phyloP scores from a whole-genome alignment of 2,113 vertebrate genomes.

The Donacobius atricapilla region DNA sequence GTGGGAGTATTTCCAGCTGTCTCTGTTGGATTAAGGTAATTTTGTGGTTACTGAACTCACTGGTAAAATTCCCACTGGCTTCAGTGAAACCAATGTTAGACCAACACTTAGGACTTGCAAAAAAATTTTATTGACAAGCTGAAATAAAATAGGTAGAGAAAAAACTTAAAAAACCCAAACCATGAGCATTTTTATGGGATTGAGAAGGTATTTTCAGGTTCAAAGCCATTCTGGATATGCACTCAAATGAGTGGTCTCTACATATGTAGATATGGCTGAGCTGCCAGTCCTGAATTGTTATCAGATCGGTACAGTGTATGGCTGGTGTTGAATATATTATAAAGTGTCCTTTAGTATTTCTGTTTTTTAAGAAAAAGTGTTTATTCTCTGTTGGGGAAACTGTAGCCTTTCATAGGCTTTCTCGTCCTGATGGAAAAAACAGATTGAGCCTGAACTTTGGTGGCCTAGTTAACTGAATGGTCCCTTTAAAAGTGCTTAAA shows the following conservation, averaged over 20 bases:
- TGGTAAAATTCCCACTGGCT: background rate
- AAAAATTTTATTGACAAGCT: background rate
- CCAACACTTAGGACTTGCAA: background rate
- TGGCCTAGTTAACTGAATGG: slow-evolving; percentile 33
- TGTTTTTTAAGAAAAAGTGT: background rate
- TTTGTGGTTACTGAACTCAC: background rate
- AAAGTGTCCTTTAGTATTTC: background rate
- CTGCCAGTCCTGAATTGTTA: background rate
- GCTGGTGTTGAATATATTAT: background rate
- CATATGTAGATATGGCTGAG: background rate
- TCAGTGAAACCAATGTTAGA: background rate
- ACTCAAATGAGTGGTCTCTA: background rate
- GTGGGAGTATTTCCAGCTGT: background rate
- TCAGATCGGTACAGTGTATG: background rate
- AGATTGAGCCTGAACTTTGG: background rate
- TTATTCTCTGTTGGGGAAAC: background rate
- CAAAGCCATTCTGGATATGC: background rate
- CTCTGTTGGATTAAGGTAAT: background rate
- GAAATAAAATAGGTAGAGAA: background rate
- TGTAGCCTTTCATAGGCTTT: background rate
- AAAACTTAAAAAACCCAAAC: background rate
- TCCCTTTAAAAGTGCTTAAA: background rate
- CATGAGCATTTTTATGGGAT: background rate
- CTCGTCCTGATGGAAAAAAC: background rate
- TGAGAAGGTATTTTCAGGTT: background rate